Percentiles rank a stretch among this genome's conserved stretches.
These are phyloP conservation scores for Chrysocyon brachyurus DNA, from an alignment of 2,797 vertebrate species.

Conservation along the genomic window DNA sequence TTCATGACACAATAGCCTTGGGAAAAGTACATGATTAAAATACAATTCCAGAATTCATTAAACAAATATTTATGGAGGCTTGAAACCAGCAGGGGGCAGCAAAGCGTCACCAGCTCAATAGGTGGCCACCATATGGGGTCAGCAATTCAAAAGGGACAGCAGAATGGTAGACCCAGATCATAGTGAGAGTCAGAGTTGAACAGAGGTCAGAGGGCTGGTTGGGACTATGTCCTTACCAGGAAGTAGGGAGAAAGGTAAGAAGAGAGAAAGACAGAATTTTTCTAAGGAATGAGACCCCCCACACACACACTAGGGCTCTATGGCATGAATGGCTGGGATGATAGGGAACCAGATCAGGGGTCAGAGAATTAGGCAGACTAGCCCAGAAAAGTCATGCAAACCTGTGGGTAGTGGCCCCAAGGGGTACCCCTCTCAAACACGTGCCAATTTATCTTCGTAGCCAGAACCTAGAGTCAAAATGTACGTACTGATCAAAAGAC, in stretches of 20 bases:
- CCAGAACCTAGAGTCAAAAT: not conserved
- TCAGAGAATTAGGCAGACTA: not conserved
- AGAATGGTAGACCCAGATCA: not conserved
- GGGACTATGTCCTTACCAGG: not conserved
- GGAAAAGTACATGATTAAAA: not conserved
- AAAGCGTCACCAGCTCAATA: slow-evolving; percentile 47
- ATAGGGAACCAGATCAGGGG: not conserved
- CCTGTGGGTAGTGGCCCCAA: not conserved
- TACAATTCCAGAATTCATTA: slow-evolving; percentile 1
- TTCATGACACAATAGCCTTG: not conserved
- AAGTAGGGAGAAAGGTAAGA: not conserved
- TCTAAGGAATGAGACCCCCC: not conserved
- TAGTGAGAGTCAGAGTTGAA: not conserved
- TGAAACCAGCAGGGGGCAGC: slow-evolving; percentile 75
- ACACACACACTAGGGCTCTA: not conserved
- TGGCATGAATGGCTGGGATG: not conserved
- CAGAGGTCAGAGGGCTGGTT: not conserved
- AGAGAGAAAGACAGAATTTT: not conserved
- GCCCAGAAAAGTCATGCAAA: not conserved
- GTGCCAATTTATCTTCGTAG: not conserved
- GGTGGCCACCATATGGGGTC: not conserved
- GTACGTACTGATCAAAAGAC: not conserved
- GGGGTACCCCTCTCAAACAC: not conserved
- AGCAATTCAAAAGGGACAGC: not conserved
- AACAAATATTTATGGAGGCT: slow-evolving; percentile 27